Percentiles rank a stretch among this genome's conserved stretches.
Conservation (phyloP, 2,113 vertebrate genomes). For the Pungitius pungitius region DNA sequence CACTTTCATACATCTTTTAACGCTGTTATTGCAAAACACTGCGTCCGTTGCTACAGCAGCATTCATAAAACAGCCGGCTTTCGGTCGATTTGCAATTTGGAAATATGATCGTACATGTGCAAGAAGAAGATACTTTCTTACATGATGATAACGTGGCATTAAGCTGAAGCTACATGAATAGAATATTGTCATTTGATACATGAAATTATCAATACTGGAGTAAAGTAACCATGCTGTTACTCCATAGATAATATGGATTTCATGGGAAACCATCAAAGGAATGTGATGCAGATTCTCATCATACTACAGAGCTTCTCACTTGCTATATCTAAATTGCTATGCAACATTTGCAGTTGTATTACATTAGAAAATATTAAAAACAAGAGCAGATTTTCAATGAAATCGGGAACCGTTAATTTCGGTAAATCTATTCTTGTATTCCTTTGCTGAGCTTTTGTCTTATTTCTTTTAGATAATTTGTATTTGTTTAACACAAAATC, state of each 20-base stretch:
- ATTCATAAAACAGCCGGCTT: not conserved
- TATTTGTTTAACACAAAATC: not conserved
- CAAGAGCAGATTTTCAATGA: not conserved
- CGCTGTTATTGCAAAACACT: not conserved
- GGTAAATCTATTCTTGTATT: not conserved
- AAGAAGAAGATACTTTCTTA: not conserved
- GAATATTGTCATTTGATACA: not conserved
- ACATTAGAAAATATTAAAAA: not conserved
- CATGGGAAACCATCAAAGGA: not conserved
- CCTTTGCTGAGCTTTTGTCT: not conserved
- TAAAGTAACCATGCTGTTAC: too few relatives aligned
- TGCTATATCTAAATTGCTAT: not conserved
- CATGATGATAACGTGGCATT: not conserved
- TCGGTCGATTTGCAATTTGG: not conserved
- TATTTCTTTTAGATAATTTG: not conserved
- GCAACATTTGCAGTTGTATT: not conserved
- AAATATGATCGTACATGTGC: not conserved
- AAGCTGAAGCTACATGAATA: not conserved
- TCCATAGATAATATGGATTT: constrained; percentile 1
- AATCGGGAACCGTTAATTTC: not conserved
- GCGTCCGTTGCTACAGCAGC: not conserved
- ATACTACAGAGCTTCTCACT: not conserved
- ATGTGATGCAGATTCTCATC: not conserved
- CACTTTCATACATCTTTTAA: not conserved
- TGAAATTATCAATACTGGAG: not conserved